Base-by-base conservation (phyloP, 2,888 invertebrate genomes). In the Meandrusa payeni region DNA sequence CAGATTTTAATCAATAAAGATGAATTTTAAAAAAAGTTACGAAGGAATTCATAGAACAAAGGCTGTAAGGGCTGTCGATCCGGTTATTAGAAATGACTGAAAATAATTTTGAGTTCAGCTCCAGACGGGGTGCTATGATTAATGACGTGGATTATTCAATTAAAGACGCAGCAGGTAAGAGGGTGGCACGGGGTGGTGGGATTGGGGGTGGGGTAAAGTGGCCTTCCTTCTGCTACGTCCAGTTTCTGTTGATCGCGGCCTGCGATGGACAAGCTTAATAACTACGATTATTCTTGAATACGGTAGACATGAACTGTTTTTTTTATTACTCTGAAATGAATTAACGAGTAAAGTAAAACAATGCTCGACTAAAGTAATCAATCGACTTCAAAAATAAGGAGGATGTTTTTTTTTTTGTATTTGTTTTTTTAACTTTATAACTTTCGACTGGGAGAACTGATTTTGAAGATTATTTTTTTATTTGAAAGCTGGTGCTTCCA, bases 141-240 rank as follows among this genome's bases (percentile, higher is more conserved):
- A 88, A 88, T 88, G 87, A 82, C 74, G 64, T 67, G 74, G 83
- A 87, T 88, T 87, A 88, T 88, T 88, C 83, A 88, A 88, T 88
- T 87, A 87, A 86, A 79, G 79, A 77, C 77, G 72, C 69, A 67
- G 70, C 79, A 82, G 83, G 83, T 81, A 75, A 70, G 70, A 64
- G 64, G 61, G 70, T 53, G 55, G 48, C 41, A 31, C 19, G 48
- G 53, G 50, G 44, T 12, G 38, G 44, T 46, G 51, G 19, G 9
- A 9, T 15, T 26, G 5, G 22, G 31, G 42, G 2, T n/a, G 17
- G 27, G 24, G 23, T 36, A 23, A 42, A 42, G 36, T 43, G 45
- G 48, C 46, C 33, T 32, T 54, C 63, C 56, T 72, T 67, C 70
- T 68, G 72, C 72, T 71, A 64, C 62, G 48, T 56, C 54, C 55